Conservation (phyloP, 2,797 vertebrate species). For the Jordanella pulchra region DNA sequence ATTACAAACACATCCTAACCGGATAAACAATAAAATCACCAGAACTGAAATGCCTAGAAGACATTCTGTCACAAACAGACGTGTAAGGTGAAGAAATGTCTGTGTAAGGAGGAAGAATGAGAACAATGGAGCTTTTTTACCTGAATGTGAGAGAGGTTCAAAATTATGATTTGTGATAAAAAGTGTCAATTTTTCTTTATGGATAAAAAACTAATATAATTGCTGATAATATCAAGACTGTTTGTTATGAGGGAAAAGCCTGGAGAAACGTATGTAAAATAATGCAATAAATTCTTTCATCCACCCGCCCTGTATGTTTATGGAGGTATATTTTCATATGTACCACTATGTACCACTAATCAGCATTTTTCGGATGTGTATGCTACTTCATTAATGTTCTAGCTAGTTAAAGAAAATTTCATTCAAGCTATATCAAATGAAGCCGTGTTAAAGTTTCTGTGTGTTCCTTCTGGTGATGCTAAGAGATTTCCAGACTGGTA, state of each 20-base stretch:
- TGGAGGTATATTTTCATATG: not conserved
- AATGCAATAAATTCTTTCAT: not conserved
- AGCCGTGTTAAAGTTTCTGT: not conserved
- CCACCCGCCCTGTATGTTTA: too few relatives aligned
- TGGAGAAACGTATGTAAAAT: not conserved
- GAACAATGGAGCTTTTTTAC: not conserved
- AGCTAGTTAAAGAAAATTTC: not conserved
- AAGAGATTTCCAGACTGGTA: not conserved
- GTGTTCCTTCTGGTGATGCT: not conserved
- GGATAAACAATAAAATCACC: not conserved
- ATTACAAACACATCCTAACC: not conserved
- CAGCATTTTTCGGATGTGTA: rapidly evolving
- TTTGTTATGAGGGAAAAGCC: not conserved
- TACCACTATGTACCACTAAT: not conserved
- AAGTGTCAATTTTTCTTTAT: not conserved
- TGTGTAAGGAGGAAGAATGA: not conserved
- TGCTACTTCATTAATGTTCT: not conserved
- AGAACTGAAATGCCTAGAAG: not conserved
- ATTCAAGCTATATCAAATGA: not conserved
- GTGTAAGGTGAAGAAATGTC: not conserved
- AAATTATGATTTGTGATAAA: not conserved
- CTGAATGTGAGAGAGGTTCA: not conserved
- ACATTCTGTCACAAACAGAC: not conserved
- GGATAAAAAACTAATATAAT: not conserved
- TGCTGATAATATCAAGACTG: not conserved